These are phyloP conservation scores for Amblyraja radiata DNA, from an alignment of 2,797 vertebrate species.

Conservation along the genomic window DNA sequence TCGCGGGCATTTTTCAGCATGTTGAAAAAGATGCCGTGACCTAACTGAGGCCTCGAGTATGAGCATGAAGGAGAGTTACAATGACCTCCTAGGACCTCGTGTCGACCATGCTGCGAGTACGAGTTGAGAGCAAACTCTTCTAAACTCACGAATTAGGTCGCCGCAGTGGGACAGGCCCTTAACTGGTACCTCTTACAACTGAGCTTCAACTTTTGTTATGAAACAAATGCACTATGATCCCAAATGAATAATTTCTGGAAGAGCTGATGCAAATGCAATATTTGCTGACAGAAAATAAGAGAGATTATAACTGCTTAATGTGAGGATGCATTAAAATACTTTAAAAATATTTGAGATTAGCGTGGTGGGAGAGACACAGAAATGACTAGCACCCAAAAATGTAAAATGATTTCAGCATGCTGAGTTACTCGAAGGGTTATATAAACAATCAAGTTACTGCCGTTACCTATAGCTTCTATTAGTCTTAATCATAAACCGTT, in stretches of 20 bases:
- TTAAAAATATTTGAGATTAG: not conserved
- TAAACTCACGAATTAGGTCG: too few relatives aligned
- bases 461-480: slow-evolving; percentile 28
- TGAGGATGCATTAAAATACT: slow-evolving; percentile 19
- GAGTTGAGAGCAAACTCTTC: too few relatives aligned
- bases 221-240: not conserved
- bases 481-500: slow-evolving; percentile 32
- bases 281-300: not conserved
- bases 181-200: slow-evolving; percentile 12
- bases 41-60: too few relatives aligned
- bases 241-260: slow-evolving; percentile 9
- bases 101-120: too few relatives aligned
- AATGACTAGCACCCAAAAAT: not conserved
- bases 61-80: too few relatives aligned
- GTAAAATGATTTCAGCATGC: not conserved
- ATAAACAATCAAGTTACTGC: slow-evolving; percentile 22
- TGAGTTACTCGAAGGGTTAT: slow-evolving; percentile 21
- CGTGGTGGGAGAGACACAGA: not conserved
- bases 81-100: too few relatives aligned
- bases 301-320: slow-evolving; percentile 13
- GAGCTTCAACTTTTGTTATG: slow-evolving; percentile 13
- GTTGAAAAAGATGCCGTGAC: too few relatives aligned
- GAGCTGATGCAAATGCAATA: slow-evolving; percentile 17
- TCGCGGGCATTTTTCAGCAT: too few relatives aligned
- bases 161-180: too few relatives aligned